Base-by-base conservation (phyloP, 2,888 invertebrate species). In the Philereme vetulata region DNA sequence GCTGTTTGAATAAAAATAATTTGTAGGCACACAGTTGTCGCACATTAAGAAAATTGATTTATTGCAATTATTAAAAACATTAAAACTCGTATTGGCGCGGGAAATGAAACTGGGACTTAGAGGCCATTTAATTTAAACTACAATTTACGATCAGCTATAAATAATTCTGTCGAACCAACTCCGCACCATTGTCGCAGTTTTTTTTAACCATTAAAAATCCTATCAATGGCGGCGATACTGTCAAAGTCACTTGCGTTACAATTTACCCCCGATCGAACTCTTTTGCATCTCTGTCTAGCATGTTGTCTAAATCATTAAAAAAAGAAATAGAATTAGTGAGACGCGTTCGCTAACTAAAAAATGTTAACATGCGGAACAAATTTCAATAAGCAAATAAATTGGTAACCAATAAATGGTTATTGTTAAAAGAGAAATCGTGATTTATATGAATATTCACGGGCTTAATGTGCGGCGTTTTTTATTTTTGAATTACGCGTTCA, bases 391-490 rank as follows among this genome's bases (percentile, higher is more conserved):
- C 87, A 87, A 89, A 88, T 91, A 90, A 89, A 90, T 91, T 87
- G 89, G 81, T 78, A 81, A 80, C 77, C 88, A 83, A 90, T 91
- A 90, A 85, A 89, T 83, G 83, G 71, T 74, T 76, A 86, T 89
- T 89, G 89, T 90, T 85, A 81, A 58, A 70, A 78, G 77, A 77
- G 75, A 84, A 83, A 86, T 86, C 77, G 84, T 90, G 91, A 92
- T 90, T 91, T 91, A 91, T 90, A 90, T 92, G 91, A 91, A 92
- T 92, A 92, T 92, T 90, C 90, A 90, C 88, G 83, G 81, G 76
- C 73, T 82, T 76, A 78, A 80, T 80, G 71, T 76, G 75, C 71
- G 69, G 71, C 71, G 74, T 76, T 77, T 64, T 72, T 71, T 77
- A 79, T 78, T 80, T 80, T 81, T 78, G 75, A 60, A 76, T 75